These are phyloP conservation scores for Diplogasteroides magnus DNA, from an alignment of 1,140 invertebrate species.

Conservation along the genomic window DNA sequence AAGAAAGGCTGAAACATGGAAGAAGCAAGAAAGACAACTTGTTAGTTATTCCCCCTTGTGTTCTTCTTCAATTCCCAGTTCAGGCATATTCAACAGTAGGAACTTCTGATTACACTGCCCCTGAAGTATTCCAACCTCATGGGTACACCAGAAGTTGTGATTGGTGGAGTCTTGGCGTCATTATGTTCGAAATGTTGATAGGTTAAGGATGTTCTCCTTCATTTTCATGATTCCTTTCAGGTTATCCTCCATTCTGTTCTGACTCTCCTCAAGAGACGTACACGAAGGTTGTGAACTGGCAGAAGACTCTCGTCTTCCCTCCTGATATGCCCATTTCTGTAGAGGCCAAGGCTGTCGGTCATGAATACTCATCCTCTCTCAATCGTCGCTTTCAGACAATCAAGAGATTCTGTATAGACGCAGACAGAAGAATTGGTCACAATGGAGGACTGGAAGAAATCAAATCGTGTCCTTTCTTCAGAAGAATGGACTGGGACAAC, in stretches of 20 bases:
- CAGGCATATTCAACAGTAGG: slow-evolving; percentile 83
- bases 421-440: slow-evolving; percentile 71
- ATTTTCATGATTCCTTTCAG: slow-evolving; percentile 56
- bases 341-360: slow-evolving; percentile 62
- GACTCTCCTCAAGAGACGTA: slow-evolving; percentile 99
- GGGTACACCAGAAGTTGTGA: slow-evolving; percentile 94
- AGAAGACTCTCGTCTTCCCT: slow-evolving; percentile 92
- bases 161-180: slow-evolving; percentile 99
- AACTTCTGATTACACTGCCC: slow-evolving; percentile 99
- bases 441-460: slow-evolving; percentile 61
- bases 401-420: slow-evolving; percentile 81
- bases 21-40: slow-evolving; percentile 83
- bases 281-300: slow-evolving; percentile 98
- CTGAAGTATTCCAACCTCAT: slow-evolving; percentile 89
- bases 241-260: slow-evolving; percentile 97
- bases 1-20: slow-evolving; percentile 93
- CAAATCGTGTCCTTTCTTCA: slow-evolving; percentile 65
- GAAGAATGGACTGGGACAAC: slow-evolving; percentile 71
- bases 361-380: no score
- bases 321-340: slow-evolving; percentile 97
- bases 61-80: no score
- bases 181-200: slow-evolving; percentile 99
- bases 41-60: slow-evolving; percentile 64
- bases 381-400: slow-evolving; percentile 50
- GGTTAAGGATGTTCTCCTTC: slow-evolving; percentile 60